Evolutionary conservation across 2,113 vertebrate genomes (phyloP), one percentile per base, ranked within the genome.

Genomic region (Rhineura floridana): DNA sequence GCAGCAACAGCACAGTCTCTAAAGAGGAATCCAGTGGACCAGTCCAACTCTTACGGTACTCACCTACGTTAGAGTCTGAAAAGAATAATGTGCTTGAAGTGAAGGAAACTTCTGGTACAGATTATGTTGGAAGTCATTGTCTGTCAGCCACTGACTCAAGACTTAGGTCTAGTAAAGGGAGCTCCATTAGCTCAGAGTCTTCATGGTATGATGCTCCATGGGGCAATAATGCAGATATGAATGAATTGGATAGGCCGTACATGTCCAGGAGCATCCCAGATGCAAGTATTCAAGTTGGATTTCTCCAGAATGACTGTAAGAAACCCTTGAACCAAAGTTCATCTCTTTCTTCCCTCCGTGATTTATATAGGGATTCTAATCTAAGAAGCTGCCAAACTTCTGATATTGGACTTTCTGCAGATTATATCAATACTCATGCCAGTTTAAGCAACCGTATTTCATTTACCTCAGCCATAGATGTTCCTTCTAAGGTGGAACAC

Each of bases 201-300:
- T 99, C 98, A 2, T 99, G 98, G 98, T 99, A 98, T 36, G 99
- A 99, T 93, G 98, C 97, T 28, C 98, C 98, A 2, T 99, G 98
- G 98, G 98, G 98, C 70, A 97, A 96, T 2, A 89, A 86, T 80
- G 91, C 96, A 6, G 98, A 98, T 87, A 93, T 96, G 33, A 97
- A 96, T n/a, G 98, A 98, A 81, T 87, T 96, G 65, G 98, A 98
- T 62, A 96, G 96, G 30, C 88, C 96, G 0, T 97, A 96, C 87
- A 94, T 96, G 55, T 94, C 94, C 6, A 95, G 95, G 67, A 95
- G 97, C 86, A 95, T 96, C 1, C 94, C 92, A 1, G 97, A 96
- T 42, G 95, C 96, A 81, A 95, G 96, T 79, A 95, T 95, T 72
- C 95, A 92, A 25, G 85, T 95, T 46, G 86, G 81, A 89, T 96